phyloP scores from a whole-genome alignment of 1,140 invertebrate species.

The Luehdorfia chinensis region DNA sequence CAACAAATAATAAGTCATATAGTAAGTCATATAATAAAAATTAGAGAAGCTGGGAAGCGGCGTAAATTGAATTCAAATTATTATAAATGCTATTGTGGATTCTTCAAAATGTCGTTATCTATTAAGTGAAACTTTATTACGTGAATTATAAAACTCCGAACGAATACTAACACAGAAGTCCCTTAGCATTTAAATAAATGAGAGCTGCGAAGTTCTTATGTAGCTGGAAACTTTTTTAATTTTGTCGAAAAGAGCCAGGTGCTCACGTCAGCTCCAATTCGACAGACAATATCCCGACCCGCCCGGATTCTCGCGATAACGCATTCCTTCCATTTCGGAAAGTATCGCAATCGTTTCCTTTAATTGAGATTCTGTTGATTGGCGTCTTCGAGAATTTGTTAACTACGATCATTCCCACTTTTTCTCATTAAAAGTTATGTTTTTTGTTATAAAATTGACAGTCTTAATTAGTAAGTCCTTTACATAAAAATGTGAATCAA shows the following conservation, averaged over 20 bases:
- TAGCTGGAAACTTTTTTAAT: constrained; percentile 70
- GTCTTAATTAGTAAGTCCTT: too few relatives aligned
- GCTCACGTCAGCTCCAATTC: constrained; percentile 46
- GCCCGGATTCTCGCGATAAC: constrained; percentile 34
- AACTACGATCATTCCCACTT: constrained; percentile 18
- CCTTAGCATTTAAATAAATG: constrained; percentile 72
- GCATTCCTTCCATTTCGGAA: constrained; percentile 22
- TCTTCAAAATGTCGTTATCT: too few relatives aligned
- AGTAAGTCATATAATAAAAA: too few relatives aligned
- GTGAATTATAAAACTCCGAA: constrained; percentile 62
- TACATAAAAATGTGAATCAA: too few relatives aligned
- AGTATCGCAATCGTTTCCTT: constrained; percentile 35
- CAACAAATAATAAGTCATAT: too few relatives aligned
- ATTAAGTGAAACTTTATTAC: constrained; percentile 31
- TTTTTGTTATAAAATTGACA: too few relatives aligned
- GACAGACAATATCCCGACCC: constrained; percentile 46
- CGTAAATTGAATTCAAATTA: too few relatives aligned
- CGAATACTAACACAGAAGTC: constrained; percentile 62
- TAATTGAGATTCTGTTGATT: constrained; percentile 40
- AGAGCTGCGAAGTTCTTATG: constrained; percentile 44
- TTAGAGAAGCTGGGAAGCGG: too few relatives aligned
- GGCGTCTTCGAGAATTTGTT: not conserved
- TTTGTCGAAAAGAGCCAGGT: constrained; percentile 62
- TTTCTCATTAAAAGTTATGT: constrained; percentile 28
- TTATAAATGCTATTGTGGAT: too few relatives aligned